Evolutionary conservation across 2,113 vertebrate genomes (phyloP).

Genomic region (Vanacampus margaritifer): DNA sequence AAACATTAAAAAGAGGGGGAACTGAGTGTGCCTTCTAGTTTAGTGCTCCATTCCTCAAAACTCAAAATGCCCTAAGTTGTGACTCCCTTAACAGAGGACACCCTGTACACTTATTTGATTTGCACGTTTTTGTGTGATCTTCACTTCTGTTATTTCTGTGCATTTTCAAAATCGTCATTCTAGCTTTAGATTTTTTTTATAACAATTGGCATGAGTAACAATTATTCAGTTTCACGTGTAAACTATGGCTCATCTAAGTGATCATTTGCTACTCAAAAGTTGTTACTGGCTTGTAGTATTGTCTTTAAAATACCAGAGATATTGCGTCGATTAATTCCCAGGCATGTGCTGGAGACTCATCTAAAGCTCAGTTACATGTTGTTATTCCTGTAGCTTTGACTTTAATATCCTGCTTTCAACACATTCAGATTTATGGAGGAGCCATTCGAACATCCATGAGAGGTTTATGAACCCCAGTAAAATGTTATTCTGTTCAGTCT

Average conservation of each 20-base stretch:
- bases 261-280: conserved; percentile 29
- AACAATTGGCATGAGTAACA: background rate
- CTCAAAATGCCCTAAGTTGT: background rate
- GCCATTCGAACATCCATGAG: conserved; percentile 58
- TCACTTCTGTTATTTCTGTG: background rate
- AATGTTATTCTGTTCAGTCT: conserved; percentile 67
- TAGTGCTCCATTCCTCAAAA: background rate
- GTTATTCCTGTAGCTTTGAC: conserved; percentile 42
- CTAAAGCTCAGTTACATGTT: conserved; percentile 35
- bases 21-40: background rate
- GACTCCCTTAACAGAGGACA: background rate
- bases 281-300: conserved; percentile 29
- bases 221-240: background rate
- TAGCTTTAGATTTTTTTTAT: background rate
- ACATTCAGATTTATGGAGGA: conserved; percentile 66
- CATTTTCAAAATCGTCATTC: background rate
- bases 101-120: background rate
- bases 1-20: background rate
- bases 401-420: conserved; percentile 64
- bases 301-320: conserved; percentile 18
- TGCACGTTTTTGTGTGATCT: background rate
- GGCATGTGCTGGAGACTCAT: conserved; percentile 14
- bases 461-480: conserved; percentile 73
- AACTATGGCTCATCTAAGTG: conserved; percentile 8
- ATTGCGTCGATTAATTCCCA: conserved; percentile 19